Base-by-base conservation (phyloP, 1,140 invertebrate species). In the Sarcophaga peregrina region DNA sequence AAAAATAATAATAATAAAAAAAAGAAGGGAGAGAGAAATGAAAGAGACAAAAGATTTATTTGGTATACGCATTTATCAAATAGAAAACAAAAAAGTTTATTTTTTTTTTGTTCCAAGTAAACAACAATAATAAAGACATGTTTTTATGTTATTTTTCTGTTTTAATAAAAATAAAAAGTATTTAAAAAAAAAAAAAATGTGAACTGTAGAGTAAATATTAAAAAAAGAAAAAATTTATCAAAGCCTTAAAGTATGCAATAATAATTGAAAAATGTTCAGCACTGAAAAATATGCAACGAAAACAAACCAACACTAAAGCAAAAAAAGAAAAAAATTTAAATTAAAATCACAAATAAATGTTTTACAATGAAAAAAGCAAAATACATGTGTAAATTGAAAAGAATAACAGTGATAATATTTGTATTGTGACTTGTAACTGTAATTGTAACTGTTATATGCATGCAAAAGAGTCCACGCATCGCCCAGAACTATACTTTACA, bases 271-370 rank as follows among this genome's bases (percentile, higher is more conserved):
- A n/a, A 20, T 68, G 17, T 68, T 68, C 62, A 68, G 17, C 62
- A 68, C n/a, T 68, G 17, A n/a, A 68, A 68, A 68, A 8, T 68
- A 68, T 68, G 62, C 62, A 68, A 68, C 62, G 62, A 68, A 76
- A 48, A 62, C 58, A 62, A n/a, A 15, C 20, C 58, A 62, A 62
- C 15, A 62, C 5, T 4, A n/a, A 15, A 62, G 1, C 0, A 62
- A 62, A n/a, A 13, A 7, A 5, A 8, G 58, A 62, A 62, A 37
- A 37, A 37, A 37, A 37, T 37, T 37, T 37, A 37, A 37, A 37
- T 37, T 37, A 37, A 37, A 37, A 68, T 8, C n/a, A 8, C 17
- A 68, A 68, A 68, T 20, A 15, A 47, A 76, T 76, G 74, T 76
- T 76, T 68, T 68, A 8, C n/a, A 68, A 68, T 20, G 62, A 37